A percentile compares a stretch with the other conserved stretches of the same genome.
These are phyloP conservation scores for Ptychoptera albimana DNA, from an alignment of 2,888 invertebrate species.

Conservation along the genomic window DNA sequence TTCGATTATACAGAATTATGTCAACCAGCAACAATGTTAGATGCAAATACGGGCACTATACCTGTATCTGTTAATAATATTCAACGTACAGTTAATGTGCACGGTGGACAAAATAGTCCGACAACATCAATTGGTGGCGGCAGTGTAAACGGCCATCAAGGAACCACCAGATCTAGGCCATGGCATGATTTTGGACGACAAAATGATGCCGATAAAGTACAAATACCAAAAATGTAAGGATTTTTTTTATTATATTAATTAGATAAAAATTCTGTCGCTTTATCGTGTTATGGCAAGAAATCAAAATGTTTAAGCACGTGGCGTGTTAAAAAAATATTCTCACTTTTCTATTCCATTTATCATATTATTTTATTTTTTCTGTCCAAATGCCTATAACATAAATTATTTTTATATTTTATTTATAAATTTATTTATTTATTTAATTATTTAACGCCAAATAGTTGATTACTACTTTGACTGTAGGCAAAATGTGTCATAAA, in stretches of 20 bases:
- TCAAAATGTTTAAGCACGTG: background rate
- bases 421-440: no score
- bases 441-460: no score
- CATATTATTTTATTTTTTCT: no score
- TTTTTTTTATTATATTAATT: background rate
- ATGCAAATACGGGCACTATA: conserved; percentile 33
- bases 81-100: conserved; percentile 34
- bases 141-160: conserved; percentile 29
- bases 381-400: no score
- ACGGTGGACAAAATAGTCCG: conserved; percentile 31
- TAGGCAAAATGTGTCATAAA: no score
- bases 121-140: conserved; percentile 38
- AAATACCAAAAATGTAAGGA: conserved; percentile 96
- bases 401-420: no score
- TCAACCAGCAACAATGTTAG: conserved; percentile 42
- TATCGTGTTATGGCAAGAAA: background rate
- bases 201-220: conserved; percentile 89
- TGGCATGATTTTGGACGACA: conserved; percentile 92
- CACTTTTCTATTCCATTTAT: no score
- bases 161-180: conserved; percentile 60
- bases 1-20: conserved; percentile 89
- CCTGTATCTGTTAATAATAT: conserved; percentile 35
- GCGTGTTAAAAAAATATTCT: no score
- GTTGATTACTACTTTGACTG: no score
- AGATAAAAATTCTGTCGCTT: background rate